Percentiles rank a stretch among this genome's conserved stretches.
Evolutionary conservation across 2,888 invertebrate species (phyloP).

Genomic region (Entomobrya multifasciata): DNA sequence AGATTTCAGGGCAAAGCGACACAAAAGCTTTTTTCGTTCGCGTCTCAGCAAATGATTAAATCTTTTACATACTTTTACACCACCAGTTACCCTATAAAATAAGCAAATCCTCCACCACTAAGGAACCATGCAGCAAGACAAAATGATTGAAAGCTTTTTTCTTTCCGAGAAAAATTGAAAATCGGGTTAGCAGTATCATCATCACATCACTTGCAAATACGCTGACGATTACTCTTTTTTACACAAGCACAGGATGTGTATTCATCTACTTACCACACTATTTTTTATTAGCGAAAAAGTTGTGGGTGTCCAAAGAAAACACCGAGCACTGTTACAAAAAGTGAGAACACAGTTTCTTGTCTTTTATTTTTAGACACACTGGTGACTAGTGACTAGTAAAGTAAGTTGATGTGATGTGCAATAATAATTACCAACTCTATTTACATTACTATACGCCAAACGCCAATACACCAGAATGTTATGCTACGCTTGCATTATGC

Average conservation of each 20-base stretch:
- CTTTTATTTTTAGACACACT: conserved; percentile 63
- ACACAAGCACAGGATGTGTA: neutral
- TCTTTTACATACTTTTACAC: no score
- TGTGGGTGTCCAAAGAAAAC: conserved; percentile 63
- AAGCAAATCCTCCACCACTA: conserved; percentile 15
- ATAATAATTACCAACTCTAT: conserved; percentile 27
- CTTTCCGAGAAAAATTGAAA: conserved; percentile 41
- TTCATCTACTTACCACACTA: neutral
- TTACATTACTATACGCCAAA: neutral
- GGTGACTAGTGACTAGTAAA: neutral
- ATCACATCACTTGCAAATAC: neutral
- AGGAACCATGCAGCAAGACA: neutral
- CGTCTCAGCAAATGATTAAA: neutral
- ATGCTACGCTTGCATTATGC: neutral
- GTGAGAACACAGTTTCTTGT: conserved; percentile 8
- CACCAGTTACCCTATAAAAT: no score
- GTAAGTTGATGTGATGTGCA: conserved; percentile 22
- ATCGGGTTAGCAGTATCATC: conserved; percentile 67
- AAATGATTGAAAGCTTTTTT: conserved; percentile 66
- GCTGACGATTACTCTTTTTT: neutral
- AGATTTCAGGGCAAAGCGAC: neutral
- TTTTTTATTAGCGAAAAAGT: conserved; percentile 36
- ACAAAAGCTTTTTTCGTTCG: neutral
- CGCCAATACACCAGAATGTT: neutral
- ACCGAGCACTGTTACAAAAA: conserved; percentile 28